Evolutionary conservation across 2,797 vertebrate genomes (phyloP), one percentile per base, ranked within the genome.

Genomic region (Dendrocincla fuliginosa): DNA sequence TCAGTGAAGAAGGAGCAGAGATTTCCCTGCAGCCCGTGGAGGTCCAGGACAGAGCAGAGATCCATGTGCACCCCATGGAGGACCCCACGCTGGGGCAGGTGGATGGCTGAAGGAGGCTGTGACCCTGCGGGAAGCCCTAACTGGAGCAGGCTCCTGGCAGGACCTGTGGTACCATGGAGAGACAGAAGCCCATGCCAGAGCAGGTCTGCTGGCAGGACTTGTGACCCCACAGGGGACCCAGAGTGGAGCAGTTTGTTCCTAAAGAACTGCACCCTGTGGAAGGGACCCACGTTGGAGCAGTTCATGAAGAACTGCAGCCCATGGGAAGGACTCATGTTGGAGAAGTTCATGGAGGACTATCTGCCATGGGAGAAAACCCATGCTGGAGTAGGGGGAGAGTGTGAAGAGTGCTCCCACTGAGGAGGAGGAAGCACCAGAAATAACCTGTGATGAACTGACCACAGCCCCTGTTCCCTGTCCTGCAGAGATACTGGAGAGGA

Each of bases 201-300:
- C 28, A 39, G 28, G 16, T 49, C 9, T 75, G 33, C 56, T 60
- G 56, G 44, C 44, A 60, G 22, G 56, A 37, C 44, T 32, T 39
- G 22, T 25, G 33, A 60, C 10, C 33, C 33, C 28, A 5, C 30
- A 46, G 44, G 70, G 42, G 56, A 37, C 27, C 16, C 33, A n/a
- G 10, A 30, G 22, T 15, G 56, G 13, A 49, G 9, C 10, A 11
- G 10, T 25, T 46, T 49, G 33, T 11, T 75, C 56, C 71, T 75
- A 16, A 47, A 39, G 33, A 16, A 37, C 42, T 30, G 42, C 13
- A 59, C 7, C 27, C 55, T 11, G 9, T 60, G 56, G 28, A 49
- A 32, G 22, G 10, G 9, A 27, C 16, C 25, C 25, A 32, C 1
- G 0, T 0, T 41, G 52, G 39, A 73, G 32, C 18, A 35, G 32